Base-by-base conservation (phyloP, 2,113 vertebrate species). In the Thoracochromis brauschi region DNA sequence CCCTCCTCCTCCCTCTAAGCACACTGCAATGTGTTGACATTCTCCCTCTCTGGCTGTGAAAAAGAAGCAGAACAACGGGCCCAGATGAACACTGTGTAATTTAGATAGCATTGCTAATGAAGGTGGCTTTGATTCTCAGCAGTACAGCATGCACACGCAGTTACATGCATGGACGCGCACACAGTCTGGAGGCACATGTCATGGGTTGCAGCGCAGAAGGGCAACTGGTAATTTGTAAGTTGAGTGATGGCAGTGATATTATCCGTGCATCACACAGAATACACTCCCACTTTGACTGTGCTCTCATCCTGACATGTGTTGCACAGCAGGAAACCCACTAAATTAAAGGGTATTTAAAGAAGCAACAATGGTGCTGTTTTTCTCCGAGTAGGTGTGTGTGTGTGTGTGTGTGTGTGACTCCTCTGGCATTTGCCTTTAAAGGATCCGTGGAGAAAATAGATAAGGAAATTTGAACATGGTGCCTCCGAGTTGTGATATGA, bases 91-190 rank as follows among this genome's bases (percentile, higher is more conserved):
- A 89, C 63, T 12, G 58, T 88, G 87, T 89, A 68, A 94, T 95
- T 95, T 92, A 91, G 91, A 94, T 90, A 45, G 78, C 88, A 91
- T 92, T 55, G 79, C 60, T 92, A 92, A 94, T 92, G 90, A 85
- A 88, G n/a, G 7, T 38, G 40, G 42, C 63, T 68, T 68, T 38
- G 42, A 47, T 49, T 75, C 53, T 82, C 81, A 73, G 85, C 83
- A 40, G 65, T 38, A 87, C 19, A 80, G 81, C 71, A 26, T 17
- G 49, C 42, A 9, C 33, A 85, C 5, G 13, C 8, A 24, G 9
- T 19, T 73, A 17, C 3, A 45, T 8, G 57, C 21, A 79, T 38
- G 31, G 12, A 45, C 7, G 7, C 12, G 14, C 55, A 65, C 57
- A 45, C 38, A 85, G 80, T 14, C 85, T 83, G 24, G 13, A 83